Evolutionary conservation across 2,113 vertebrate species (phyloP).

Genomic region (Tragelaphus buxtoni): DNA sequence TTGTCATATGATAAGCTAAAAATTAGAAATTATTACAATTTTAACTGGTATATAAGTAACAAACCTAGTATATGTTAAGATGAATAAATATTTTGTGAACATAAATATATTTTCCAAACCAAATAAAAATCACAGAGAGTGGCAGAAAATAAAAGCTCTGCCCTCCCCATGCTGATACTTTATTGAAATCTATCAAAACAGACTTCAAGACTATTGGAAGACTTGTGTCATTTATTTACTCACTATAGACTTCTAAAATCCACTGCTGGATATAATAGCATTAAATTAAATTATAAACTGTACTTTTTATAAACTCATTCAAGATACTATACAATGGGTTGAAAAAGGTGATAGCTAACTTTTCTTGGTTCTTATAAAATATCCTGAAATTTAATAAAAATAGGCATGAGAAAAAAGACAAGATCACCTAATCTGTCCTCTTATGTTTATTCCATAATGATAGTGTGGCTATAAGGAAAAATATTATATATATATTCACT

Average conservation of each 20-base stretch:
- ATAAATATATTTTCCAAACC: constrained; percentile 18
- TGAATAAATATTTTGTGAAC: background rate
- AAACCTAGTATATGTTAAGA: background rate
- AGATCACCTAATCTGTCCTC: background rate
- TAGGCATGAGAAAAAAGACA: background rate
- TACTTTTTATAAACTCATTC: background rate
- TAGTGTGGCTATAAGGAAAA: background rate
- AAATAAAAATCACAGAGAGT: background rate
- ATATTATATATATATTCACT: background rate
- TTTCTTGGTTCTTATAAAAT: background rate
- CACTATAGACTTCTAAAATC: background rate
- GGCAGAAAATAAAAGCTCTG: background rate
- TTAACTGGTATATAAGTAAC: background rate
- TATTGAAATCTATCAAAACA: background rate
- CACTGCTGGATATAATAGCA: background rate
- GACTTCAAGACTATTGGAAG: constrained; percentile 1
- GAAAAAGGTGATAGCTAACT: background rate
- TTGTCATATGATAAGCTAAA: background rate
- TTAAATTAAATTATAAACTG: constrained; percentile 4
- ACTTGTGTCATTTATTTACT: background rate
- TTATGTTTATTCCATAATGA: background rate
- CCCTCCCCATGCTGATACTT: background rate
- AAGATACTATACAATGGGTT: background rate
- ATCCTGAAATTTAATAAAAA: constrained; percentile 19
- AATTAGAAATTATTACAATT: background rate